Evolutionary conservation across 2,113 vertebrate species (phyloP).

Genomic region (Pluvialis apricaria): DNA sequence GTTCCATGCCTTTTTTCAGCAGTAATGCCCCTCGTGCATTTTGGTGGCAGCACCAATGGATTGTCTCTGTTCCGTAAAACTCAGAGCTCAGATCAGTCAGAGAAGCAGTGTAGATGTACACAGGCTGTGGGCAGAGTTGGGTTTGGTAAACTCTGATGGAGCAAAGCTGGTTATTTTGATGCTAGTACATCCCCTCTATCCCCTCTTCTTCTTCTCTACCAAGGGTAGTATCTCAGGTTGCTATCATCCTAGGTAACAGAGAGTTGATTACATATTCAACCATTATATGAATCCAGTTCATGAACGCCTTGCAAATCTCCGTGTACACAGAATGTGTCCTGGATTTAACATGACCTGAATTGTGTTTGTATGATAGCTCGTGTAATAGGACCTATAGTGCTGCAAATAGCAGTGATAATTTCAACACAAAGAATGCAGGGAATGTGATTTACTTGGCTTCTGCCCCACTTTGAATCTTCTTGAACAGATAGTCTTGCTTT

Average conservation of each 20-base stretch:
- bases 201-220: not conserved
- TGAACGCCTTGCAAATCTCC: not conserved
- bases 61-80: not conserved
- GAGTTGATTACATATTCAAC: not conserved
- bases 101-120: not conserved
- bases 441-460: not conserved
- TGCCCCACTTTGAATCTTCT: not conserved
- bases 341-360: not conserved
- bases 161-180: not conserved
- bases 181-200: not conserved
- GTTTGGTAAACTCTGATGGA: not conserved
- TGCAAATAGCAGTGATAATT: not conserved
- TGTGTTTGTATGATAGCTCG: not conserved
- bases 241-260: not conserved
- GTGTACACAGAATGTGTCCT: not conserved
- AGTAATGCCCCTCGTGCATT: not conserved
- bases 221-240: not conserved
- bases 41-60: not conserved
- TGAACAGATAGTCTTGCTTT: not conserved
- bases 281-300: not conserved
- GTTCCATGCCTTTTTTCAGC: not conserved
- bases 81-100: not conserved
- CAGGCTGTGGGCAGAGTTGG: not conserved
- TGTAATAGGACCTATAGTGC: not conserved
- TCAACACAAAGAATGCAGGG: not conserved